A percentile compares a stretch with the other conserved stretches of the same genome.
Evolutionary conservation across 2,888 invertebrate species (phyloP).

Genomic region (Cistogaster globosa): DNA sequence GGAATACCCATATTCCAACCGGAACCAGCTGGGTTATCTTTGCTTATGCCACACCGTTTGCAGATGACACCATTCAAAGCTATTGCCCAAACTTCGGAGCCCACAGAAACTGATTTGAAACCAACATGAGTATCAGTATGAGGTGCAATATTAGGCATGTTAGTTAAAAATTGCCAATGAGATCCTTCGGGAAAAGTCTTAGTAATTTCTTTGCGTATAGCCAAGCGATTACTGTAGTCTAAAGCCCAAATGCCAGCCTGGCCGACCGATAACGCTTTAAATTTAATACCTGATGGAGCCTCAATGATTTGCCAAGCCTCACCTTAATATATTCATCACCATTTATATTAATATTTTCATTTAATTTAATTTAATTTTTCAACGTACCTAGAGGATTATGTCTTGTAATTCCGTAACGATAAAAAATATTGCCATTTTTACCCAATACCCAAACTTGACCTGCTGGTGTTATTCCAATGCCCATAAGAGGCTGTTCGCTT

Average conservation of each 20-base stretch:
- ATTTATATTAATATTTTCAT: neutral
- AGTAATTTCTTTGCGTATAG: constrained; percentile 91
- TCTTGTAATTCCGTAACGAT: constrained; percentile 89
- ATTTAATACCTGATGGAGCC: constrained; percentile 86
- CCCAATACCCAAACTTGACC: constrained; percentile 93
- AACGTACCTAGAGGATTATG: constrained; percentile 86
- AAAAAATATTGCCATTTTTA: constrained; percentile 92
- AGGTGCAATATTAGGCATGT: constrained; percentile 85
- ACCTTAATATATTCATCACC: constrained; percentile 65
- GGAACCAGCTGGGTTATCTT: constrained; percentile 88
- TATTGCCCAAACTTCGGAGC: constrained; percentile 90
- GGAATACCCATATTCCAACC: constrained; percentile 90
- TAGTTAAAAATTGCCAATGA: constrained; percentile 89
- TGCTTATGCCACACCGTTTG: constrained; percentile 89
- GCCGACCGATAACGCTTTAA: constrained; percentile 90
- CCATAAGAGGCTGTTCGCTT: constrained; percentile 90
- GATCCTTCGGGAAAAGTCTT: constrained; percentile 91
- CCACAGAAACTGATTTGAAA: constrained; percentile 89
- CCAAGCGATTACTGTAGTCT: constrained; percentile 88
- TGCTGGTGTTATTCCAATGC: constrained; percentile 87
- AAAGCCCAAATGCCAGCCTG: constrained; percentile 91
- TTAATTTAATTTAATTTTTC: neutral
- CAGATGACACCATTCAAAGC: constrained; percentile 88
- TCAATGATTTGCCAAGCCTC: constrained; percentile 92
- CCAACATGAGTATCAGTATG: constrained; percentile 84